A percentile compares a stretch with the other conserved stretches of the same genome.
These are phyloP conservation scores for Pecten maximus DNA, from an alignment of 2,888 invertebrate species.

Conservation along the genomic window DNA sequence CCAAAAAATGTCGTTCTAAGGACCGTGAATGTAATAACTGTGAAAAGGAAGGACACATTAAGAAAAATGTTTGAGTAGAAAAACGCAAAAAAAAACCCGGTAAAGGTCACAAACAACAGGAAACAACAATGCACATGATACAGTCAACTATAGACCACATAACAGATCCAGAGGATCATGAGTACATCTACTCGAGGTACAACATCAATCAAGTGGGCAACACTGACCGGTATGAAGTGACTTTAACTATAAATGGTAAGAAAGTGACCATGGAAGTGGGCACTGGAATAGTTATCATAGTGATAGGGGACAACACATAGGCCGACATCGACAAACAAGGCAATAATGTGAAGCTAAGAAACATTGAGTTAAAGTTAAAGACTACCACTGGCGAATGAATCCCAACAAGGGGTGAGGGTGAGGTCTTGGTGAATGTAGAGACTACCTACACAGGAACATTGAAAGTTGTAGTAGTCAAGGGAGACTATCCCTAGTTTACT, in stretches of 20 bases:
- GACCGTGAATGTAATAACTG: not conserved
- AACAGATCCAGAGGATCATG: not conserved
- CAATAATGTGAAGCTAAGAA: not conserved
- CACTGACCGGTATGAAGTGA: not conserved
- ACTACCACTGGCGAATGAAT: not conserved
- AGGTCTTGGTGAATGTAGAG: not conserved
- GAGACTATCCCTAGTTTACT: not conserved
- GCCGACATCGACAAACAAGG: not conserved
- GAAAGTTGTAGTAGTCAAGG: not conserved
- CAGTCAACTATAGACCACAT: not conserved
- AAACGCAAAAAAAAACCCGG: not conserved
- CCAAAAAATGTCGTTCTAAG: not conserved
- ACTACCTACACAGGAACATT: not conserved
- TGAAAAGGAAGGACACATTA: conserved; percentile 4
- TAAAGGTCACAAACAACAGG: not conserved
- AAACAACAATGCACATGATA: not conserved
- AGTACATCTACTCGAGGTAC: not conserved
- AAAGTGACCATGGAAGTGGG: not conserved
- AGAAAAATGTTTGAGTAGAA: not conserved
- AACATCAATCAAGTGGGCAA: not conserved
- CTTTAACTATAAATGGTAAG: not conserved
- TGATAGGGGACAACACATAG: not conserved
- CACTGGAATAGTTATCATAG: not conserved
- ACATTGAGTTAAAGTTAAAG: not conserved
- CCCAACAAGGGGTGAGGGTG: not conserved